Conservation (phyloP, 2,888 invertebrate genomes). For the Limenitis camilla region DNA sequence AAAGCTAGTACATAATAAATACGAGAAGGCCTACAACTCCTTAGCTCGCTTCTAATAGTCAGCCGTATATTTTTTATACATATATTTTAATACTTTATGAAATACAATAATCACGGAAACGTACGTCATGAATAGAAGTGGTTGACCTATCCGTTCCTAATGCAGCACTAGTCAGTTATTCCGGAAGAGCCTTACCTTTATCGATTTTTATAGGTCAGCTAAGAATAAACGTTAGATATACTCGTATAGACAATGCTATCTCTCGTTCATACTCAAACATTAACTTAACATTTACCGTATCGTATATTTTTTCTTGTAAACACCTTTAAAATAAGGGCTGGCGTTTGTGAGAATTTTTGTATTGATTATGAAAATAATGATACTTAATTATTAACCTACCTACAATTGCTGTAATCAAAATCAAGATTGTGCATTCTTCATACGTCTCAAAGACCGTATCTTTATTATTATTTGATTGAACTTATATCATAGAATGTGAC, state of each 20-base stretch:
- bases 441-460: too few species aligned
- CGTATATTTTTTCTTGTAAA: constrained; percentile 7
- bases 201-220: constrained; percentile 19
- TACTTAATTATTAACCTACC: background rate
- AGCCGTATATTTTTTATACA: too few species aligned
- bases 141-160: constrained; percentile 19
- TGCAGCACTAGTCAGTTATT: constrained; percentile 5
- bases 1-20: too few species aligned
- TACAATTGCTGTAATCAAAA: too few species aligned
- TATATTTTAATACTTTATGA: background rate
- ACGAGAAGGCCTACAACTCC: too few species aligned
- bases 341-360: background rate
- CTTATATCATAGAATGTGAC: too few species aligned
- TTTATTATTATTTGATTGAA: too few species aligned
- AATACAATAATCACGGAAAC: background rate
- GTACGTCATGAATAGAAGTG: constrained; percentile 1
- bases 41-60: too few species aligned
- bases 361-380: background rate
- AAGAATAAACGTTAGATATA: constrained; percentile 12
- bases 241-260: constrained; percentile 24
- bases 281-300: constrained; percentile 20
- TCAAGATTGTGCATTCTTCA: too few species aligned
- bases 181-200: constrained; percentile 18
- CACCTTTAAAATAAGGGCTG: constrained; percentile 1
- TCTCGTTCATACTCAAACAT: constrained; percentile 23